Base-by-base conservation (phyloP, 2,888 invertebrate genomes). In the Papilio elwesi region DNA sequence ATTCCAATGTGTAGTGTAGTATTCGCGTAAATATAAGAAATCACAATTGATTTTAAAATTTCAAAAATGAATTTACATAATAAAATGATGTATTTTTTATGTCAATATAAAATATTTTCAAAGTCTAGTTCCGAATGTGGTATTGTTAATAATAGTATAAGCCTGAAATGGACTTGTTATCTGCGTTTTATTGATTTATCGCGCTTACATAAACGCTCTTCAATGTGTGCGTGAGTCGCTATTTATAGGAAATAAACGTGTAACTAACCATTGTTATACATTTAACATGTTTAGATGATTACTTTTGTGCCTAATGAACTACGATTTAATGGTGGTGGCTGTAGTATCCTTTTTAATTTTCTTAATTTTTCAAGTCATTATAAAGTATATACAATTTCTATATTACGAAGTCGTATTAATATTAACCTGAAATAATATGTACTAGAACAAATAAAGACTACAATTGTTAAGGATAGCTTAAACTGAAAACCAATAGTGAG, bases 121-220 rank as follows among this genome's bases (percentile, higher is more conserved):
- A 36, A 66, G 36, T 51, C 10, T 26, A 66, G 38, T 36, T n/a
- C n/a, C 52, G 55, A 68, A 68, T 38, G 47, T 62, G 43, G 53
- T 55, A 70, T 70, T 70, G 64, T 70, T 70, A 55, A 64, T 49
- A 52, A 59, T 57, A 38, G 66, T 66, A 71, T 71, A 66, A 59
- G 57, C 65, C 11, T 38, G 71, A 66, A 59, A 59, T 55, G 66
- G 43, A 59, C 16, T 38, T 49, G 66, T 71, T 71, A 71, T 71
- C 71, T 71, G 51, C 38, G 57, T 71, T 71, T 71, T 71, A 71
- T 71, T 66, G 71, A 71, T 66, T 71, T 66, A 71, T 71, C 71
- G 57, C 66, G 71, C 51, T 66, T 71, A 66, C 65, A 53, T 64
- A 63, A 43, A 51, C 12, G 43, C 38, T 16, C 1, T 8, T 53